Evolutionary conservation across 2,888 invertebrate species (phyloP), one percentile per base, ranked within the genome.

Genomic region (Cryptocheilus praepositus): DNA sequence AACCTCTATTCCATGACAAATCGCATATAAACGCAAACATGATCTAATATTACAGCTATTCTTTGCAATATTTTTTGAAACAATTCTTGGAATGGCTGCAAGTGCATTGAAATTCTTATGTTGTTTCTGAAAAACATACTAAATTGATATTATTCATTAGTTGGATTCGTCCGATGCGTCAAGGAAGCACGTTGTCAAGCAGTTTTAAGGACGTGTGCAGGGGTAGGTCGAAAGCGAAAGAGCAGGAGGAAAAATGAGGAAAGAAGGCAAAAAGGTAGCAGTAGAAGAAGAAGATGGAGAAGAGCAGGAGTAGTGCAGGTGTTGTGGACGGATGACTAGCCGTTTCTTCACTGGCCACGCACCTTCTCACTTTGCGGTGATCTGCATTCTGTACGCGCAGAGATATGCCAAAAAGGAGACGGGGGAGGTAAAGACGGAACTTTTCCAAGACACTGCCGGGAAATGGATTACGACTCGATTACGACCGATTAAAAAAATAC

Each of bases 291-390:
- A 56, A 13, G 51, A 53, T 18, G 43, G 36, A 28, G 60, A 58
- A 43, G 22, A 44, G 59, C 19, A 49, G 25, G 53, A 58, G 60
- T 55, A 54, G 56, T 55, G 64, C 65, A 65, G 65, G 60, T 65
- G 64, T 52, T 52, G 52, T 53, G 43, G 44, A 54, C 61, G 61
- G 52, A 22, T 53, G 52, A 61, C 53, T 55, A 45, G 22, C 61
- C 45, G 54, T 57, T 57, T 44, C 43, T 25, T 52, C 57, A 56
- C 43, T 57, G 57, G 57, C 49, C 57, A 28, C 21, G 49, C 57
- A 56, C 57, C 63, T 62, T 63, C 57, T 51, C 61, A 28, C 61
- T 61, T 58, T 16, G 61, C 21, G 22, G 60, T 65, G 46, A 65
- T 44, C 58, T 60, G 59, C 59, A 51, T 54, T 54, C n/a, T 43